Base-by-base conservation (phyloP, 2,797 vertebrate genomes). In the Poecilia gillii region DNA sequence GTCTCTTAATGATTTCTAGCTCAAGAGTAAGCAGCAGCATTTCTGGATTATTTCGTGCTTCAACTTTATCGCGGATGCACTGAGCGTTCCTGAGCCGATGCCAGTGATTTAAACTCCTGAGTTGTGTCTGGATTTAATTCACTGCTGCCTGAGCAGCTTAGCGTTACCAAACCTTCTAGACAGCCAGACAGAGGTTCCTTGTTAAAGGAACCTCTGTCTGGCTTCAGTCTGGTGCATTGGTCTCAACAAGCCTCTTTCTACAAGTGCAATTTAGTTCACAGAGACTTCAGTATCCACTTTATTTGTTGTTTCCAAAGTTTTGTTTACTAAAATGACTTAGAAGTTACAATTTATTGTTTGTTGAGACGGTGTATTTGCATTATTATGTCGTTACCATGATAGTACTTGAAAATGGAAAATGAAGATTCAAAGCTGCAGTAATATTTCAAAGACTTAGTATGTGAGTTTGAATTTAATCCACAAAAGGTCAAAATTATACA, bases 141-240 rank as follows among this genome's bases (percentile, higher is more conserved):
- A 20, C 28, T 66, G 62, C 62, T 66, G 62, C 33, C 62, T 11
- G 62, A 66, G 62, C 62, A 39, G 33, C 62, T 66, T 66, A 66
- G 62, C 1, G 1, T 64, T 23, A 39, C 2, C 62, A 66, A 64
- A 28, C 62, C 62, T 64, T 64, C 62, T 3, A 20, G 49, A 51
- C 18, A 51, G 49, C 18, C 16, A 47, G 46, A 47, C 46, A 47
- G 46, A 47, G 46, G 46, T 18, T 25, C 18, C 51, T 53, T 9
- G 23, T 28, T 1, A 57, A 18, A 62, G 28, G 2, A 62, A 62
- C 31, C 13, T 6, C 28, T 31, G 31, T 62, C 14, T 18, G 25
- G 53, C 53, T 57, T 57, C 51, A 25, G 49, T 51, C 49, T 20
- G 6, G 49, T 2, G 18, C 45, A 51, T 23, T 49, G 18, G 47